Conservation (phyloP, 35 echinoderm and acorn worm species). For the Patiria miniata region DNA sequence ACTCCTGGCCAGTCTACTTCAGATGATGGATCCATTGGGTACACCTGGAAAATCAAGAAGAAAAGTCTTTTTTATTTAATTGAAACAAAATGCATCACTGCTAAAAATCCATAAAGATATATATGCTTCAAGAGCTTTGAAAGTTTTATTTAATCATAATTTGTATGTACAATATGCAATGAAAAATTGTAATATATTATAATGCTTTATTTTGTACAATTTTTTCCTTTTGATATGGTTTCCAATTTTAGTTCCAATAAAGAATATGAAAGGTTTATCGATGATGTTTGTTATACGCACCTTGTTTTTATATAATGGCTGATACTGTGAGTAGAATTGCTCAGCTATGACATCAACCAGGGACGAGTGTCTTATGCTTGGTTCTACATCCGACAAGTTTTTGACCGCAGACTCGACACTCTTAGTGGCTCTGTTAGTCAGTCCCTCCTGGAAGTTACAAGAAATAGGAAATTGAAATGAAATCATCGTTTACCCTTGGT, state of each 20-base stretch:
- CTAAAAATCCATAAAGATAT: not conserved
- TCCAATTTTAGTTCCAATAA: not conserved
- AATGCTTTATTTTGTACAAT: not conserved
- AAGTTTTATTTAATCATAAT: no score
- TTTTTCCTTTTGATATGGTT: not conserved
- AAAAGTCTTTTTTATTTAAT: not conserved
- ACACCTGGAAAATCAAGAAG: slow-evolving; percentile 46
- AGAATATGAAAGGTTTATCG: not conserved
- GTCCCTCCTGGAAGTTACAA: slow-evolving; percentile 61
- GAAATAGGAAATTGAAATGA: not conserved
- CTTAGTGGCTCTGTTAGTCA: slow-evolving; percentile 72
- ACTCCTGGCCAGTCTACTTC: slow-evolving; percentile 13
- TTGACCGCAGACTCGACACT: slow-evolving; percentile 76
- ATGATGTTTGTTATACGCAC: slow-evolving; percentile 28
- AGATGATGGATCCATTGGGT: slow-evolving; percentile 58
- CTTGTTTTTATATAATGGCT: slow-evolving; percentile 53
- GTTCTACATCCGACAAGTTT: slow-evolving; percentile 73
- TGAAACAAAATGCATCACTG: not conserved
- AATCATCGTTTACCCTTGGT: not conserved
- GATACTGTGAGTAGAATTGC: slow-evolving; percentile 66
- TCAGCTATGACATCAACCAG: slow-evolving; percentile 51
- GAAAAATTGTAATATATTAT: not conserved
- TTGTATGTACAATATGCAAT: not conserved
- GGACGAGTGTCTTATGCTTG: slow-evolving; percentile 49
- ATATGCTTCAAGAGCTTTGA: not conserved